Evolutionary conservation across 1,140 invertebrate species (phyloP).

Genomic region (Microplitis mediator): DNA sequence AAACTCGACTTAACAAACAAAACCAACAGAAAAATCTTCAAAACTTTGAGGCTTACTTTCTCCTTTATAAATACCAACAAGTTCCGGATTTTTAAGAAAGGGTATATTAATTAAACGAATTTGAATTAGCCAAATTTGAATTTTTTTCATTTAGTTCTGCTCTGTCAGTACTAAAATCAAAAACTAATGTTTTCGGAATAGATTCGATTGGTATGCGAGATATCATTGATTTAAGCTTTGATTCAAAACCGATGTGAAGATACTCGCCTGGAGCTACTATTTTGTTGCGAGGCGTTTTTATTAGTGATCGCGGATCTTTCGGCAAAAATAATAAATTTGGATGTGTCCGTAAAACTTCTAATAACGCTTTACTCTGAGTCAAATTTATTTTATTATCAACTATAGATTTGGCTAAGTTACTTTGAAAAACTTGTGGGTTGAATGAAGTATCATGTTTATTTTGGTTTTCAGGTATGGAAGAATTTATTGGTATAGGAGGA

Average conservation of each 20-base stretch:
- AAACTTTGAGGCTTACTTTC: conserved; percentile 21
- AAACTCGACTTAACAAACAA: conserved; percentile 15
- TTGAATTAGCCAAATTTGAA: conserved; percentile 36
- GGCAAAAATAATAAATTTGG: neutral
- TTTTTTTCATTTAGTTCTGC: conserved; percentile 22
- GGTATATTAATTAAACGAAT: conserved; percentile 30
- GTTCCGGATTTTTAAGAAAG: conserved; percentile 21
- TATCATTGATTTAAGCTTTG: conserved; percentile 7
- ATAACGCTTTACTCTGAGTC: neutral
- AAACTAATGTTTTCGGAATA: conserved; percentile 2
- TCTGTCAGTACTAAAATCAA: conserved; percentile 34
- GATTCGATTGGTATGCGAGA: neutral
- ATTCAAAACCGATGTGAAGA: conserved; percentile 22
- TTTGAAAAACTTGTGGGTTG: neutral
- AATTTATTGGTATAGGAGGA: no score
- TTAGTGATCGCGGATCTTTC: conserved; percentile 13
- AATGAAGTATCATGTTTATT: no score
- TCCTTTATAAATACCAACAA: conserved; percentile 36
- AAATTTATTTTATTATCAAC: neutral
- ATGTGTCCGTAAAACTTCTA: neutral
- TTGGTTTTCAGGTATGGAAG: no score
- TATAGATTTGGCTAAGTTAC: neutral
- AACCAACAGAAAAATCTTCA: conserved; percentile 16
- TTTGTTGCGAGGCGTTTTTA: conserved; percentile 10
- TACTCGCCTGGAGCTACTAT: conserved; percentile 22